Evolutionary conservation across 2,113 vertebrate genomes (phyloP), one percentile per base, ranked within the genome.

Genomic region (Cynocephalus volans): DNA sequence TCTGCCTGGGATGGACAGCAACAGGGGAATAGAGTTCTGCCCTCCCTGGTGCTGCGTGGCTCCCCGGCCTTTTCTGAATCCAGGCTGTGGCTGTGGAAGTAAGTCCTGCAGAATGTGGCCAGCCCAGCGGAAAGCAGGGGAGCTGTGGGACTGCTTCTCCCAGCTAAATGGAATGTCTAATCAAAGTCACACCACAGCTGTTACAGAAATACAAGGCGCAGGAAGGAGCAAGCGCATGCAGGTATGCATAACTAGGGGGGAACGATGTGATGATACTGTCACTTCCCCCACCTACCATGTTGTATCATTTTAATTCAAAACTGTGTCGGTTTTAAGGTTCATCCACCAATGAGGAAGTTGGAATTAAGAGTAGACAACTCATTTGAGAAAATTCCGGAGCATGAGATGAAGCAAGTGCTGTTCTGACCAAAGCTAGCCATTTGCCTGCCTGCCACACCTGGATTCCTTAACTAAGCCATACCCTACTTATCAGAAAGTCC

Each of bases 31-130:
- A 28, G 75, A 91, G 36, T 72, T 93, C 80, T 92, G 65, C 93
- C 77, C 89, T 95, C 79, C 91, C 69, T 21, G 50, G 23, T n/a
- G 33, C 89, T 54, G 82, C 45, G 58, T 96, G 70, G 95, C 86
- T 97, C 89, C 54, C 96, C 95, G 96, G 94, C 85, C 96, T 98
- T 97, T 97, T 96, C 84, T 97, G 95, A 98, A 98, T 98, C 94
- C 97, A 97, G 88, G 86, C 96, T 91, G 48, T 96, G 96, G 36
- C 91, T 93, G 24, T 97, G 95, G 93, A 87, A 86, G 79, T 56
- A 97, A 98, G 95, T 96, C 97, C 97, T 90, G 93, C 41, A 95
- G 67, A 96, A 97, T 94, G 41, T 36, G 79, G 97, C 62, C 97
- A 97, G 93, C 96, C 97, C 96, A 95, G 96, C 98, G 97, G 93